Conservation (phyloP, 1,140 invertebrate genomes). For the Bombus haemorrhoidalis region DNA sequence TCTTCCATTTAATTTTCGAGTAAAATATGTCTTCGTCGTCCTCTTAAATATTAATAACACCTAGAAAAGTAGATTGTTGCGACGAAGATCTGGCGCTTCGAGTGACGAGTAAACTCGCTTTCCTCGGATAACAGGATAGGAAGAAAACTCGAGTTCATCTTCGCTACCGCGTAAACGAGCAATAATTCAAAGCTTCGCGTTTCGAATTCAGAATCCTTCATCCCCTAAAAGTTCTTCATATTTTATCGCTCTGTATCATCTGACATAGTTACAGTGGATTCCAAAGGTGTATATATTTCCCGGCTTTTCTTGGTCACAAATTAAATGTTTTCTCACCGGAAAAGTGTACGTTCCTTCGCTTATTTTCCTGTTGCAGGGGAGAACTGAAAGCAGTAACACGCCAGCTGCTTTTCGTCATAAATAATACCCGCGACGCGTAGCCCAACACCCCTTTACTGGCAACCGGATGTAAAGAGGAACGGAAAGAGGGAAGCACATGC, state of each 20-base stretch:
- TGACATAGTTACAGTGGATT: neutral
- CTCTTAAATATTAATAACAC: neutral
- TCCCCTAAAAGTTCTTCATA: neutral
- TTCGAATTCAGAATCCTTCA: neutral
- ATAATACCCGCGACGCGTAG: neutral
- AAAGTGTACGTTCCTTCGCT: neutral
- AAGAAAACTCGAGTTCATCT: neutral
- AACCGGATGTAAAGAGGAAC: neutral
- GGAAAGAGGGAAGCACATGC: neutral
- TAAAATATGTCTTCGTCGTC: neutral
- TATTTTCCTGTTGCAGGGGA: no score
- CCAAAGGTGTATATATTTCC: neutral
- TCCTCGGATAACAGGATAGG: neutral
- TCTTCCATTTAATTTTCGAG: neutral
- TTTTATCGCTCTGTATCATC: neutral
- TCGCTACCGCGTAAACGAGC: neutral
- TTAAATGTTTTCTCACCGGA: neutral
- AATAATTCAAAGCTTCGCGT: neutral
- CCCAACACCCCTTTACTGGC: neutral
- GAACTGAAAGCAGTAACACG: neutral
- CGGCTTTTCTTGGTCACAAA: neutral
- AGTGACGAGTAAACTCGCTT: neutral
- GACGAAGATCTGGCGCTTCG: neutral
- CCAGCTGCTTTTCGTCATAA: neutral
- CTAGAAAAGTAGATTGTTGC: neutral